Percentiles rank a stretch among this genome's conserved stretches.
Conservation (phyloP, 2,888 invertebrate species). For the Pachliopta kotzebuea region DNA sequence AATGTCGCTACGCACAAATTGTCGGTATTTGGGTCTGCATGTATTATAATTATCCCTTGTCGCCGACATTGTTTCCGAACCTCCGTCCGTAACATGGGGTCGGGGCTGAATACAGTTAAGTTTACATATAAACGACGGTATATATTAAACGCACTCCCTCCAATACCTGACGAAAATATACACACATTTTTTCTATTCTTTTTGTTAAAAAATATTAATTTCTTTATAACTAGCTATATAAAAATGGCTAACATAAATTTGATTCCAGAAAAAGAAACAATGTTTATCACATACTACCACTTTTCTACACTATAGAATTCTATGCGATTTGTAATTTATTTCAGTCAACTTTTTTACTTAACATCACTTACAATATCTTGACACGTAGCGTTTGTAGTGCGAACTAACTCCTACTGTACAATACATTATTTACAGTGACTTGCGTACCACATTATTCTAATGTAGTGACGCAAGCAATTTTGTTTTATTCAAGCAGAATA, state of each 20-base stretch:
- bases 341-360: too few relatives aligned
- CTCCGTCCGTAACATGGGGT: slow-evolving; percentile 10
- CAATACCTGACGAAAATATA: too few relatives aligned
- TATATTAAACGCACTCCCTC: slow-evolving; percentile 5
- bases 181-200: too few relatives aligned
- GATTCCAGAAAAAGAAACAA: too few relatives aligned
- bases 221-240: too few relatives aligned
- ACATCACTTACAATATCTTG: background rate
- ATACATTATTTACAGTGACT: slow-evolving; percentile 21
- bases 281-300: too few relatives aligned
- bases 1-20: slow-evolving; percentile 14
- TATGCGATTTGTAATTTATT: too few relatives aligned
- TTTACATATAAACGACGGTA: background rate
- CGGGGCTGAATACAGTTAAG: too few relatives aligned
- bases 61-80: slow-evolving; percentile 6
- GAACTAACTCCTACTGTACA: background rate
- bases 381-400: slow-evolving; percentile 15
- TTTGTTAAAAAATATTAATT: background rate
- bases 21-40: slow-evolving; percentile 19
- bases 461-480: slow-evolving; percentile 16
- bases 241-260: too few relatives aligned
- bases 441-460: slow-evolving; percentile 5
- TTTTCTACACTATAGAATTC: too few relatives aligned
- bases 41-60: slow-evolving; percentile 22
- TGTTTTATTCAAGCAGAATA: slow-evolving; percentile 9